phyloP scores from a whole-genome alignment of 2,797 vertebrate genomes.

The Fringilla coelebs region DNA sequence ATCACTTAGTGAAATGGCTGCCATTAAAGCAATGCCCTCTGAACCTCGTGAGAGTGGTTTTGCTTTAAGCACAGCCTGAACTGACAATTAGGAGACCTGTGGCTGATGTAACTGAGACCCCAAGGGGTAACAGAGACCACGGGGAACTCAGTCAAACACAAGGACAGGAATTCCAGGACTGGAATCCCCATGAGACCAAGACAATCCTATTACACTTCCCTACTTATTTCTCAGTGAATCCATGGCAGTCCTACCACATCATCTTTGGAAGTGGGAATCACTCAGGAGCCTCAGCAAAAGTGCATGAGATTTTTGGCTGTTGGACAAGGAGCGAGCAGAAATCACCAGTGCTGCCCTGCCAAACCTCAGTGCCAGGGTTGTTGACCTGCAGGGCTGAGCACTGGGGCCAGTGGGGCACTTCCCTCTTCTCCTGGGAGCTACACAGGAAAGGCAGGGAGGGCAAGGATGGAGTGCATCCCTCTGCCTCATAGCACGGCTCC shows the following conservation, averaged over 20 bases:
- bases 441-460: not conserved
- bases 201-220: not conserved
- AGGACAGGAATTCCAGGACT: not conserved
- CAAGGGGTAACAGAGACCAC: not conserved
- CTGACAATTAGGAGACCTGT: not conserved
- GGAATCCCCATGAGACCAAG: not conserved
- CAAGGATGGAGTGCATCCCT: not conserved
- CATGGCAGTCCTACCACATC: not conserved
- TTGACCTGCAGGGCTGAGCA: not conserved
- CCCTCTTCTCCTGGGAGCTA: not conserved
- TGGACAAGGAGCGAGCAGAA: not conserved
- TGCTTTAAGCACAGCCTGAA: not conserved
- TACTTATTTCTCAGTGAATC: not conserved
- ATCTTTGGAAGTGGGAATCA: not conserved
- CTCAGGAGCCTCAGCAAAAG: not conserved
- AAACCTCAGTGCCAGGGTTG: not conserved
- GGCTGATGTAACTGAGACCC: not conserved
- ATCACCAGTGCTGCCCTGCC: not conserved
- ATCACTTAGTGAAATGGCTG: not conserved
- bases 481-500: not conserved
- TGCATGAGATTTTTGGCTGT: not conserved
- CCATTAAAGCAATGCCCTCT: not conserved
- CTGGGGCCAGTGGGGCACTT: fast-evolving
- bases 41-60: not conserved
- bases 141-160: not conserved